phyloP scores from a whole-genome alignment of 2,888 invertebrate species.

The Linnaemya tessellans region DNA sequence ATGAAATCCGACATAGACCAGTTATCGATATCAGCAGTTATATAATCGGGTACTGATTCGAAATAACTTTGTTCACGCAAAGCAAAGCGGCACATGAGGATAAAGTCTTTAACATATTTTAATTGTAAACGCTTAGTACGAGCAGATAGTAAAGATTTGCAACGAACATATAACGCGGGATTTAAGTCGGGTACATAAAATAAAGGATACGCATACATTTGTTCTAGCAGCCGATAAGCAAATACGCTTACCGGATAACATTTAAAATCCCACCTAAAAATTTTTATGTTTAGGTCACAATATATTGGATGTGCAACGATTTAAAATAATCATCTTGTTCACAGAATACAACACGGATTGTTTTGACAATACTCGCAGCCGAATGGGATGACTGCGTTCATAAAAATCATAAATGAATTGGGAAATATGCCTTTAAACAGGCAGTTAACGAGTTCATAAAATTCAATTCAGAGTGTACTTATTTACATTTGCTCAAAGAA shows the following conservation, averaged over 20 bases:
- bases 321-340: background rate
- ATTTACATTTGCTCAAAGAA: too few relatives aligned
- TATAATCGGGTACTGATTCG: conserved; percentile 85
- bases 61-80: conserved; percentile 84
- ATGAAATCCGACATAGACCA: conserved; percentile 90
- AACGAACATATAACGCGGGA: conserved; percentile 86
- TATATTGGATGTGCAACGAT: background rate
- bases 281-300: background rate
- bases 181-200: conserved; percentile 90
- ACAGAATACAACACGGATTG: too few relatives aligned
- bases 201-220: conserved; percentile 90
- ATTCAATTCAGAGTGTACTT: too few relatives aligned
- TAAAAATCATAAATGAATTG: too few relatives aligned
- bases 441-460: too few relatives aligned
- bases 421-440: too few relatives aligned
- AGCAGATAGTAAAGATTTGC: conserved; percentile 86
- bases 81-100: conserved; percentile 88
- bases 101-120: conserved; percentile 88
- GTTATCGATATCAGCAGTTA: conserved; percentile 87
- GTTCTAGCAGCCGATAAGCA: conserved; percentile 89
- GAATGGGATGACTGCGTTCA: too few relatives aligned
- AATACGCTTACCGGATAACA: conserved; percentile 93
- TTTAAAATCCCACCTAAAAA: conserved; percentile 83
- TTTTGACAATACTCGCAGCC: too few relatives aligned
- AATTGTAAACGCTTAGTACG: conserved; percentile 87